A percentile compares a stretch with the other conserved stretches of the same genome.
Conservation (phyloP, 2,888 invertebrate species). For the Nezara viridula region DNA sequence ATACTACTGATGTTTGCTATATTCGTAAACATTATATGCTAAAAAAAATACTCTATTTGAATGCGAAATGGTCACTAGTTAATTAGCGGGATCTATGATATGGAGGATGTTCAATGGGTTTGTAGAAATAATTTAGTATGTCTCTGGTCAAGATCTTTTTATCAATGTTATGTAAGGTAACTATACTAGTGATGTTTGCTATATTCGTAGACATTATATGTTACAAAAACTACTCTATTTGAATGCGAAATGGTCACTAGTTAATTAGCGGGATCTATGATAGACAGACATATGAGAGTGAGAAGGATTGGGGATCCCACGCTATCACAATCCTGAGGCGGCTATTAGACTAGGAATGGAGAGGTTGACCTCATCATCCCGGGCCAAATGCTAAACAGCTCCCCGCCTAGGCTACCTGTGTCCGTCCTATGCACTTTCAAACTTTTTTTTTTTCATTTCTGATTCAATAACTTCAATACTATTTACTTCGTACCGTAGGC, state of each 20-base stretch:
- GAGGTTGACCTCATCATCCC: constrained; percentile 26
- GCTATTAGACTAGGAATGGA: constrained; percentile 32
- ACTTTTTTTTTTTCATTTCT: not conserved
- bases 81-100: constrained; percentile 2
- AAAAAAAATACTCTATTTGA: not conserved
- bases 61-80: not conserved
- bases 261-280: not conserved
- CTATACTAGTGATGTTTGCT: not conserved
- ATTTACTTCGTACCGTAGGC: not conserved
- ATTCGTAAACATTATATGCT: not conserved
- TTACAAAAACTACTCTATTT: not conserved
- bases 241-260: not conserved
- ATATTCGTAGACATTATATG: not conserved
- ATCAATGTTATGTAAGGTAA: too few species aligned
- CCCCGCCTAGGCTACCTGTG: constrained; percentile 13
- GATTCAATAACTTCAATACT: not conserved
- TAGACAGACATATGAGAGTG: constrained; percentile 4
- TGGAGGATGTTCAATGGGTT: too few species aligned
- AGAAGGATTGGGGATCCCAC: constrained; percentile 4
- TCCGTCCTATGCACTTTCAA: constrained; percentile 16
- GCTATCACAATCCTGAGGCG: constrained; percentile 12
- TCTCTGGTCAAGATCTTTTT: too few species aligned
- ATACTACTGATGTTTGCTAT: not conserved
- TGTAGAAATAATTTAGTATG: too few species aligned
- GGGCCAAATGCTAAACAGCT: constrained; percentile 26